Base-by-base conservation (phyloP, 2,113 vertebrate species). In the Amphiprion ocellaris region DNA sequence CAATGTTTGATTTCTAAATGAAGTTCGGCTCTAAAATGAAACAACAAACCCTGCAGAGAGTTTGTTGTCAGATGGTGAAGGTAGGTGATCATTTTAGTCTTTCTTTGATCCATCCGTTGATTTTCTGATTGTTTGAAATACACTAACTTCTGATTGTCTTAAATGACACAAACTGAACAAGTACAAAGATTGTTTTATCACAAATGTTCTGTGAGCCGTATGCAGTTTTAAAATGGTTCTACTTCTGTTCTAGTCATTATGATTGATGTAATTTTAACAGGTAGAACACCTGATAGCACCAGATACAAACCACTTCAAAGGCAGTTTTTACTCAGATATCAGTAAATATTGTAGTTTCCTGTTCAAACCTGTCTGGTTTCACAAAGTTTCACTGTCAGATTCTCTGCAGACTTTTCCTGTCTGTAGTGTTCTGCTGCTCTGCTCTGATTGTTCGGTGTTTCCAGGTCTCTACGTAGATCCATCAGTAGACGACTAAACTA, bases 31-130 rank as follows among this genome's bases (percentile, higher is more conserved):
- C 76, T 77, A 62, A 73, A 63, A 56, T 62, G 64, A 65, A 46
- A 74, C 24, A 33, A 37, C 33, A 37, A 33, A n/a, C 59, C 63
- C 46, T 49, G 63, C 49, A 62, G 69, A 77, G 44, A 39, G 4
- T 41, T 47, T 70, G 12, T 77, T 70, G 56, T 77, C 50, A 79
- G 82, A 56, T 17, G 19, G 49, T 79, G 5, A 87, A 90, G 89
- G 90, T 92, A 92, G 90, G 89, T 92, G 71, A 77, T 70, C 4
- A 39, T 87, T 85, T 84, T 88, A 23, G 62, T 81, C n/a, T 81
- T 16, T 74, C 60, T 74, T 58, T 72, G 5, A 41, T 59, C 7
- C 23, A 16, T 21, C 23, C 28, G 10, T 68, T 6, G 46, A 47
- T 15, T 49, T 47, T 49, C 47, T n/a, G 11, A 11, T 26, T 44